Percentiles rank a stretch among this genome's conserved stretches.
phyloP scores from a whole-genome alignment of 2,888 invertebrate genomes.

The Trichacis sp. region DNA sequence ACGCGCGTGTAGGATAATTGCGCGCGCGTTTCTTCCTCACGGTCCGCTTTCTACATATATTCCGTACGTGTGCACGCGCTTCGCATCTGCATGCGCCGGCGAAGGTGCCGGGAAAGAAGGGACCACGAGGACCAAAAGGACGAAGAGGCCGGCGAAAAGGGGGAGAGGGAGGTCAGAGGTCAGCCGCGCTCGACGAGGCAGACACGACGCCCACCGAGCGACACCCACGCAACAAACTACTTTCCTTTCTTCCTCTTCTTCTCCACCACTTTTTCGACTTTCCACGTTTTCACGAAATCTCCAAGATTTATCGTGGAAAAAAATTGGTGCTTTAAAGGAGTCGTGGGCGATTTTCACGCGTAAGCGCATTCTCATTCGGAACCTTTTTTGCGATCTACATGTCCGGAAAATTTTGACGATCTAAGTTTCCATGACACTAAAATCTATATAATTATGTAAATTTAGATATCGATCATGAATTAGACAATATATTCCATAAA shows the following conservation, averaged over 20 bases:
- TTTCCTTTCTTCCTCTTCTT: slow-evolving; percentile 46
- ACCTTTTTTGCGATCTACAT: no score
- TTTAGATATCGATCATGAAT: no score
- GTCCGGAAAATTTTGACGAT: no score
- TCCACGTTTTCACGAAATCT: slow-evolving; percentile 23
- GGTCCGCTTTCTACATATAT: slow-evolving; percentile 46
- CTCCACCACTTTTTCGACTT: slow-evolving; percentile 27
- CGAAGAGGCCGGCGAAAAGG: slow-evolving; percentile 35
- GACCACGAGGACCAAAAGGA: slow-evolving; percentile 54
- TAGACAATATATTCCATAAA: no score
- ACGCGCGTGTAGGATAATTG: slow-evolving; percentile 69
- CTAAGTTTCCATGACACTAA: no score
- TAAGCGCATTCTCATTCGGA: no score
- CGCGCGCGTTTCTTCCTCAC: slow-evolving; percentile 60
- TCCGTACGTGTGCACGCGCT: slow-evolving; percentile 50
- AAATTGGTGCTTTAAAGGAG: slow-evolving; percentile 17
- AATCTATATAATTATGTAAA: no score
- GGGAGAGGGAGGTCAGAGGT: slow-evolving; percentile 62
- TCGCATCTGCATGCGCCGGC: slow-evolving; percentile 57
- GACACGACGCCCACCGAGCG: slow-evolving; percentile 67
- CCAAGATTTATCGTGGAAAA: slow-evolving; percentile 30
- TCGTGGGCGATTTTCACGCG: no score
- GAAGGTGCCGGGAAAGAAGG: slow-evolving; percentile 40
- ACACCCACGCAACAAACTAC: slow-evolving; percentile 67
- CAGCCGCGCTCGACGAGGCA: slow-evolving; percentile 65